Evolutionary conservation across 2,113 vertebrate species (phyloP).

Genomic region (Nothocercus nigrocapillus): DNA sequence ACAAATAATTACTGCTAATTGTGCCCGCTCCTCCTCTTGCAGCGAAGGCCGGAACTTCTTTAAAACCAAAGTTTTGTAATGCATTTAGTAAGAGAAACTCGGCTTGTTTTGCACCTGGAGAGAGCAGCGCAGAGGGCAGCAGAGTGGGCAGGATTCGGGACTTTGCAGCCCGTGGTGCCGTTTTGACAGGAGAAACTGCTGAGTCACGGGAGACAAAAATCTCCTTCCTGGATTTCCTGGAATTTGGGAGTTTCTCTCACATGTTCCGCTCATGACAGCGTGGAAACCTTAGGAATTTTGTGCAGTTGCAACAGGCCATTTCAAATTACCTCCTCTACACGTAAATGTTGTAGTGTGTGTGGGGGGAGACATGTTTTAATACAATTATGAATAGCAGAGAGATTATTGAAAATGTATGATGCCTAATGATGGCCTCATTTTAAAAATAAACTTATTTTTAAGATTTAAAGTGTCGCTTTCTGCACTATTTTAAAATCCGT

Average conservation of each 20-base stretch:
- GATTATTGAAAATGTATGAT: background rate
- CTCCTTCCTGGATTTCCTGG: background rate
- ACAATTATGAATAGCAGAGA: background rate
- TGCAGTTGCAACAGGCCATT: background rate
- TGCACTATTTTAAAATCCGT: background rate
- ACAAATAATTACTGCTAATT: no score
- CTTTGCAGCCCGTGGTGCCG: background rate
- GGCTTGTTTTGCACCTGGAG: background rate
- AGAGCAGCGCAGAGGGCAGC: background rate
- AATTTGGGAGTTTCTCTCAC: background rate
- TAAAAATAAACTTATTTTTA: background rate
- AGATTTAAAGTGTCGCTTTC: background rate
- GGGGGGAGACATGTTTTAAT: no score
- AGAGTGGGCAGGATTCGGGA: background rate
- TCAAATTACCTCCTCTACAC: no score
- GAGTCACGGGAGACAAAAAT: background rate
- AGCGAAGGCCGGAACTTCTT: fast-evolving
- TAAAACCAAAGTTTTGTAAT: no score
- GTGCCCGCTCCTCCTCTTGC: fast-evolving
- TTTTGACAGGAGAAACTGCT: background rate
- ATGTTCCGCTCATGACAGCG: fast-evolving
- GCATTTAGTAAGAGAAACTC: background rate
- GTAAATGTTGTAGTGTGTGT: no score
- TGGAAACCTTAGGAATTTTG: background rate
- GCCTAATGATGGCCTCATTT: background rate